Percentiles rank a stretch among this genome's conserved stretches.
phyloP scores from a whole-genome alignment of 1,140 invertebrate genomes.

The Leptopilina clavipes region DNA sequence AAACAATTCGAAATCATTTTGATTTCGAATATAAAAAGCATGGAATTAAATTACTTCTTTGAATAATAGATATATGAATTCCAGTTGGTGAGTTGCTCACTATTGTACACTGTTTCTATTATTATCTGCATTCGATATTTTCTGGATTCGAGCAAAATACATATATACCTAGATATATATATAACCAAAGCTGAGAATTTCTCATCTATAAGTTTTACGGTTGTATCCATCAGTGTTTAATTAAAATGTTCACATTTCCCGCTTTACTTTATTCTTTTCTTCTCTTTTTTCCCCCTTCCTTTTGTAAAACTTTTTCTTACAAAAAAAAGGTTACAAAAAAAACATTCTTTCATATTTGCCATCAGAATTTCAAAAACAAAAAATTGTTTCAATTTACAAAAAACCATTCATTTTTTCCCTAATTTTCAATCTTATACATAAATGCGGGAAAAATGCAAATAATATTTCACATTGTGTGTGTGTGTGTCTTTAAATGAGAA shows the following conservation, averaged over 20 bases:
- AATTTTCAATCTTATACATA: too few species aligned
- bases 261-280: background rate
- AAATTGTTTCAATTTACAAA: too few species aligned
- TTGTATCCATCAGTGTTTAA: background rate
- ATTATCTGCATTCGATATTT: constrained; percentile 16
- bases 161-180: background rate
- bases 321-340: too few species aligned
- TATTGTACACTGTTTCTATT: constrained; percentile 12
- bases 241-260: constrained; percentile 5
- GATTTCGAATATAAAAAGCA: background rate
- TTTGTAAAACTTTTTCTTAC: background rate
- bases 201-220: constrained; percentile 12
- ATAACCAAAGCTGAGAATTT: constrained; percentile 10
- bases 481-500: too few species aligned
- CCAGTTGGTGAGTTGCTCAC: constrained; percentile 8
- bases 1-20: too few species aligned
- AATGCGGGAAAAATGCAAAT: too few species aligned
- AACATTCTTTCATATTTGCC: too few species aligned
- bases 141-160: constrained; percentile 6
- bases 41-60: constrained; percentile 8
- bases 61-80: constrained; percentile 20
- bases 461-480: too few species aligned
- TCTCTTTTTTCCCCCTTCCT: background rate
- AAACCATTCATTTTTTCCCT: too few species aligned
- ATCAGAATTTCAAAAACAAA: too few species aligned